Evolutionary conservation across 2,797 vertebrate species (phyloP).

Genomic region (Triplophysa bombifrons): DNA sequence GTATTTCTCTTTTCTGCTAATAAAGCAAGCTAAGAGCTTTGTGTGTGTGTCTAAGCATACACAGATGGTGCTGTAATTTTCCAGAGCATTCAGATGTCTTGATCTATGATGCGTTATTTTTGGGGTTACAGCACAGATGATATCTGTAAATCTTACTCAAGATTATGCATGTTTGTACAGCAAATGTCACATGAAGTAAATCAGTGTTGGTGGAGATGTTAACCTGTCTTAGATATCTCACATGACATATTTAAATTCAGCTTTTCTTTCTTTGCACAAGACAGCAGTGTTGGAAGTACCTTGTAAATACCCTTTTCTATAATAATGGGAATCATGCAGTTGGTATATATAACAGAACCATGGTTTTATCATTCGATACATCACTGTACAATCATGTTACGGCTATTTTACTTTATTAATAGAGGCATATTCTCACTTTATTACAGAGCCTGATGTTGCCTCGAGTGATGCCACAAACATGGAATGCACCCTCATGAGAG

Average conservation of each 20-base stretch:
- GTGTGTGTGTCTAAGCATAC: slow-evolving; percentile 37
- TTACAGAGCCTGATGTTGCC: slow-evolving; percentile 87
- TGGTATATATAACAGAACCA: too few relatives aligned
- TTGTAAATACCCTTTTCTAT: too few relatives aligned
- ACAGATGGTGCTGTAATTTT: slow-evolving; percentile 51
- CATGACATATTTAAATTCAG: too few relatives aligned
- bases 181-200: background rate
- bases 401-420: background rate
- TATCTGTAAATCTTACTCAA: background rate
- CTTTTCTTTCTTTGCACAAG: too few relatives aligned
- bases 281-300: too few relatives aligned
- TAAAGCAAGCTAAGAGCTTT: background rate
- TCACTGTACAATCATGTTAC: too few relatives aligned
- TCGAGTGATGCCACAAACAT: slow-evolving; percentile 95
- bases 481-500: slow-evolving; percentile 79
- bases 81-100: slow-evolving; percentile 4
- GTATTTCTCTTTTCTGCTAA: background rate
- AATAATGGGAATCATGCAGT: too few relatives aligned
- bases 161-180: background rate
- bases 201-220: too few relatives aligned
- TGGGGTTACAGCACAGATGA: background rate
- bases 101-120: background rate
- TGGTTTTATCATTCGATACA: too few relatives aligned
- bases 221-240: too few relatives aligned
- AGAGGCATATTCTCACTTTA: background rate